Evolutionary conservation across 2,113 vertebrate genomes (phyloP).

Genomic region (Diadophis punctatus): DNA sequence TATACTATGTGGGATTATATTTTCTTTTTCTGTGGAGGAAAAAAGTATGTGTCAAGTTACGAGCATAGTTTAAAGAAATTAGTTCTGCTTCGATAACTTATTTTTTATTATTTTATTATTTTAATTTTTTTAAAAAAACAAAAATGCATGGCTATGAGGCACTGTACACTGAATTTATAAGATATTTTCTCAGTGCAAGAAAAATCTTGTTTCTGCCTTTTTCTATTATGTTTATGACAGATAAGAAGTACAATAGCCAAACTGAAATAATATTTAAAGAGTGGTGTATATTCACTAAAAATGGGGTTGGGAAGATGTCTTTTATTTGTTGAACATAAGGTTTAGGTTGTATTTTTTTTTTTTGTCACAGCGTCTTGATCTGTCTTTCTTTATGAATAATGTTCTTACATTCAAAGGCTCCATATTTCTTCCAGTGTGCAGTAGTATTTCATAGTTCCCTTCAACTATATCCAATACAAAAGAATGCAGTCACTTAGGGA

Average conservation of each 20-base stretch:
- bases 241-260: slow-evolving; percentile 49
- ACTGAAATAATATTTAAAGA: slow-evolving; percentile 37
- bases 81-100: slow-evolving; percentile 23
- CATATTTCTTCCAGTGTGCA: not conserved
- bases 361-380: slow-evolving; percentile 11
- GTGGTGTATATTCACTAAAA: not conserved
- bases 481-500: not conserved
- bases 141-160: slow-evolving; percentile 36
- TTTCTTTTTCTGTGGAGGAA: not conserved
- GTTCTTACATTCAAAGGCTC: slow-evolving; percentile 10
- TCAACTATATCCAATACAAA: not conserved
- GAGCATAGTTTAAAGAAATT: slow-evolving; percentile 28
- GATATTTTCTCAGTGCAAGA: slow-evolving; percentile 51
- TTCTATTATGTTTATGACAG: slow-evolving; percentile 47
- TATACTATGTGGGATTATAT: slow-evolving; percentile 36
- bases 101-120: not conserved
- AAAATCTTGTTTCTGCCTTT: slow-evolving; percentile 39
- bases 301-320: not conserved
- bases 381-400: slow-evolving; percentile 24
- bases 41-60: slow-evolving; percentile 44
- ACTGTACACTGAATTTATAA: slow-evolving; percentile 47
- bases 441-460: not conserved
- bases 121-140: not conserved
- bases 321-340: slow-evolving; percentile 45
- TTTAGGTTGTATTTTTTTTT: not conserved